phyloP scores from a whole-genome alignment of 2,797 vertebrate genomes.

The Hylomyscus alleni region DNA sequence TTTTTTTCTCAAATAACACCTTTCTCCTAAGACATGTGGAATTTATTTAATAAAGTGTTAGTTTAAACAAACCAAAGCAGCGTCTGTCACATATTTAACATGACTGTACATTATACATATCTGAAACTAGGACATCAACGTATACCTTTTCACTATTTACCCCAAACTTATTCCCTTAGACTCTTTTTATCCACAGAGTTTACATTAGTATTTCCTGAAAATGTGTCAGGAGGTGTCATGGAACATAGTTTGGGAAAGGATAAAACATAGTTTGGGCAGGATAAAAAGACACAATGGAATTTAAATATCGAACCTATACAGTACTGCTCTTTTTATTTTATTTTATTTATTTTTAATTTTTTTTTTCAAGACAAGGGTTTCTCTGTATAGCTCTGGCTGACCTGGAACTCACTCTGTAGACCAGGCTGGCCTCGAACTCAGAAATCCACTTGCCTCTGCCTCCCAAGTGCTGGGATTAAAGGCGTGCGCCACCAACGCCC shows the following conservation, averaged over 20 bases:
- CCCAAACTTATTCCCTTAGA: neutral
- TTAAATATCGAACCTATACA: neutral
- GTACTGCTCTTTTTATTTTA: neutral
- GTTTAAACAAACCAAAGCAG: slow-evolving; percentile 17
- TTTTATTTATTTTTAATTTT: neutral
- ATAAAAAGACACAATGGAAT: neutral
- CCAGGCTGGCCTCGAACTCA: too few relatives aligned
- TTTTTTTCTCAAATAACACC: neutral
- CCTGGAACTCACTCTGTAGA: too few relatives aligned
- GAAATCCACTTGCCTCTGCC: too few relatives aligned
- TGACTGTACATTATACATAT: neutral
- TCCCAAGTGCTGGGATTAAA: too few relatives aligned
- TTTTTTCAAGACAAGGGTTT: too few relatives aligned
- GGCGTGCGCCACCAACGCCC: too few relatives aligned
- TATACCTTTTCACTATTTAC: neutral
- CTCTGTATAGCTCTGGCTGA: too few relatives aligned
- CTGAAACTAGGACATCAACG: neutral
- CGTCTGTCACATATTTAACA: neutral
- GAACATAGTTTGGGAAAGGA: neutral
- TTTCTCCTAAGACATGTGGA: neutral
- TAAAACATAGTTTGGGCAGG: neutral
- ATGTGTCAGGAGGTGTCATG: neutral
- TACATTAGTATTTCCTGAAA: neutral
- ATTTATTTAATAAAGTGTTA: slow-evolving; percentile 21
- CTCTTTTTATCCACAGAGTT: neutral